phyloP scores from a whole-genome alignment of 2,113 vertebrate genomes.

The Tenrec ecaudatus region DNA sequence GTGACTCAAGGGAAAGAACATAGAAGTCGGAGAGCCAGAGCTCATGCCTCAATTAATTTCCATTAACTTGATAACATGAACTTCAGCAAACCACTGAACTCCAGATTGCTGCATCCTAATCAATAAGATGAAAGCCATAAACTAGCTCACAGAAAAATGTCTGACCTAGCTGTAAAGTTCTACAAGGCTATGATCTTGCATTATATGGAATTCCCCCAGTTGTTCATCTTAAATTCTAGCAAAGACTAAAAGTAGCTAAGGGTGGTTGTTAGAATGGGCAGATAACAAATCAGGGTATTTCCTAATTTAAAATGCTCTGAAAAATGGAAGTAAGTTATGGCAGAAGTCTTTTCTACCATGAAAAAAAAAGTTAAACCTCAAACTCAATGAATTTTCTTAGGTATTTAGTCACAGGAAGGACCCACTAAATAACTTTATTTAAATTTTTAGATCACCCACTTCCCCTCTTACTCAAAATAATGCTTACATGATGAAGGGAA shows the following conservation, averaged over 20 bases:
- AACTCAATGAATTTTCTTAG: not conserved
- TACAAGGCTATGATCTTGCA: conserved; percentile 44
- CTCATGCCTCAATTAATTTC: not conserved
- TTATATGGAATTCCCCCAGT: conserved; percentile 70
- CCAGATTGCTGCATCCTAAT: not conserved
- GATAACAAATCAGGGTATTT: conserved; percentile 61
- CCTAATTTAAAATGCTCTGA: conserved; percentile 59
- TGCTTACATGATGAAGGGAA: not conserved
- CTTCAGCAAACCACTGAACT: not conserved
- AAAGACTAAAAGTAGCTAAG: conserved; percentile 62
- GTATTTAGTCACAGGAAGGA: not conserved
- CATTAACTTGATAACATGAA: not conserved
- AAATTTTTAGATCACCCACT: conserved; percentile 39
- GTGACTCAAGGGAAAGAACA: not conserved
- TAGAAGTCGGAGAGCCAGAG: not conserved
- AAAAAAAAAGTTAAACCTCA: not conserved
- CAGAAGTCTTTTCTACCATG: conserved; percentile 21
- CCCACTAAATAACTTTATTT: not conserved
- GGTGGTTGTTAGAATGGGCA: conserved; percentile 11
- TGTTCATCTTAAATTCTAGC: conserved; percentile 36
- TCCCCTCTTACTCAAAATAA: conserved; percentile 46
- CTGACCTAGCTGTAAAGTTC: conserved; percentile 48
- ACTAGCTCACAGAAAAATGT: conserved; percentile 29
- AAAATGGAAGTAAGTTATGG: conserved; percentile 62
- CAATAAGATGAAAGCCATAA: not conserved